These are phyloP conservation scores for Glaucopsyche alexis DNA, from an alignment of 2,888 invertebrate species.

Conservation along the genomic window DNA sequence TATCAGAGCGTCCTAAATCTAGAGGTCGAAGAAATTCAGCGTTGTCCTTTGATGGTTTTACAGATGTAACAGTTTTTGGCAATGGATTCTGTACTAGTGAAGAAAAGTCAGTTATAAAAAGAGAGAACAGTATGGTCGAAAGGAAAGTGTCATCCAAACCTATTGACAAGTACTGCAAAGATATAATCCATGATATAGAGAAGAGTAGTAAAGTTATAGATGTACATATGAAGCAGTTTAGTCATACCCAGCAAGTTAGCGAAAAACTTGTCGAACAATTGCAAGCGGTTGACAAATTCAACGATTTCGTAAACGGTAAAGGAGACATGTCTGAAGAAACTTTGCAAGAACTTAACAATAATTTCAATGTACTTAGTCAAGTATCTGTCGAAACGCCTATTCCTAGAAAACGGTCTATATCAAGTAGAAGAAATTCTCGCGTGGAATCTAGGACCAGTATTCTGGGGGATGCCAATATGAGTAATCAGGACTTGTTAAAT, in stretches of 20 bases:
- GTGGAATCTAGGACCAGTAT: constrained; percentile 51
- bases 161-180: constrained; percentile 68
- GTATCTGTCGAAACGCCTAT: constrained; percentile 52
- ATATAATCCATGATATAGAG: constrained; percentile 69
- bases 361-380: constrained; percentile 65
- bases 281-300: constrained; percentile 74
- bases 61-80: constrained; percentile 46
- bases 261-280: constrained; percentile 73
- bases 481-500: constrained; percentile 66
- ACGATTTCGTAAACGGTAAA: constrained; percentile 63
- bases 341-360: constrained; percentile 64
- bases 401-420: constrained; percentile 59
- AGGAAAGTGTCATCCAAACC: constrained; percentile 54
- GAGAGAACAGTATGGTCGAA: constrained; percentile 52
- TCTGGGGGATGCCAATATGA: constrained; percentile 63
- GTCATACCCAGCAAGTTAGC: constrained; percentile 65
- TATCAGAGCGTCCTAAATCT: constrained; percentile 60
- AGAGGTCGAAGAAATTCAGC: constrained; percentile 61
- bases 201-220: constrained; percentile 72
- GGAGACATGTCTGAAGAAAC: constrained; percentile 59
- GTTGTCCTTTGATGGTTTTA: constrained; percentile 60
- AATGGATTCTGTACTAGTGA: constrained; percentile 41
- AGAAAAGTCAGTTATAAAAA: constrained; percentile 44
- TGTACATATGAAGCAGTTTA: constrained; percentile 72
- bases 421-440: constrained; percentile 52